Evolutionary conservation across 2,113 vertebrate genomes (phyloP).

Genomic region (Platichthys flesus): DNA sequence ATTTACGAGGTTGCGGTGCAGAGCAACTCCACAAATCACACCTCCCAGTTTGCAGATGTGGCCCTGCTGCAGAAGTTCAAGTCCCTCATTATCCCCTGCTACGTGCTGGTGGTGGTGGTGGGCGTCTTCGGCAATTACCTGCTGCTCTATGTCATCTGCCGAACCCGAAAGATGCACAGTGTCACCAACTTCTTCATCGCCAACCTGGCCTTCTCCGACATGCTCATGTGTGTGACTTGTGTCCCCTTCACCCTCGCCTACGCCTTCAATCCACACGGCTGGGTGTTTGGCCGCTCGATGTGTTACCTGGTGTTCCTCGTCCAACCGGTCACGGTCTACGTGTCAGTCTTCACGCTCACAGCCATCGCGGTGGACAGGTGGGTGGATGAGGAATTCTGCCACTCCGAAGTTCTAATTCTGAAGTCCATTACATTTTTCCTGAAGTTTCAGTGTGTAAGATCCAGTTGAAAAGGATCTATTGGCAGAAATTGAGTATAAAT

Average conservation of each 20-base stretch:
- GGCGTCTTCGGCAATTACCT: slow-evolving; percentile 87
- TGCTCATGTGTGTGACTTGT: slow-evolving; percentile 87
- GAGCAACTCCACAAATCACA: slow-evolving; percentile 79
- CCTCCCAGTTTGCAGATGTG: slow-evolving; percentile 84
- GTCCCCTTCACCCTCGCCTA: slow-evolving; percentile 86
- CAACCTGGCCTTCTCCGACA: slow-evolving; percentile 88
- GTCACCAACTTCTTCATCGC: slow-evolving; percentile 90
- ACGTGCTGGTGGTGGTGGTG: slow-evolving; percentile 82
- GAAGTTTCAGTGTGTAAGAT: too few relatives aligned
- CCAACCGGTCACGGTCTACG: slow-evolving; percentile 84
- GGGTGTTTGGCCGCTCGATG: slow-evolving; percentile 84
- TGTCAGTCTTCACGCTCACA: slow-evolving; percentile 84
- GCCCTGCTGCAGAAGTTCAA: slow-evolving; percentile 86
- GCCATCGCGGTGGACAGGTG: slow-evolving; percentile 84
- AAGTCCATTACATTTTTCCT: too few relatives aligned
- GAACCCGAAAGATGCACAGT: slow-evolving; percentile 86
- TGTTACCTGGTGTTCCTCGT: slow-evolving; percentile 85
- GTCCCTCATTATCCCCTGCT: slow-evolving; percentile 86
- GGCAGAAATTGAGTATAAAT: too few relatives aligned
- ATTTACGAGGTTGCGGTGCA: slow-evolving; percentile 76
- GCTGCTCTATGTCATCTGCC: slow-evolving; percentile 86
- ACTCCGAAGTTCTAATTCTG: not conserved
- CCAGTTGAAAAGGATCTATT: too few relatives aligned
- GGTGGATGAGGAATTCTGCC: slow-evolving; percentile 17
- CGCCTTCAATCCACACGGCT: slow-evolving; percentile 83